Percentiles rank a stretch among this genome's conserved stretches.
These are phyloP conservation scores for Drosophila siamana DNA, from an alignment of 2,888 invertebrate species.

Conservation along the genomic window DNA sequence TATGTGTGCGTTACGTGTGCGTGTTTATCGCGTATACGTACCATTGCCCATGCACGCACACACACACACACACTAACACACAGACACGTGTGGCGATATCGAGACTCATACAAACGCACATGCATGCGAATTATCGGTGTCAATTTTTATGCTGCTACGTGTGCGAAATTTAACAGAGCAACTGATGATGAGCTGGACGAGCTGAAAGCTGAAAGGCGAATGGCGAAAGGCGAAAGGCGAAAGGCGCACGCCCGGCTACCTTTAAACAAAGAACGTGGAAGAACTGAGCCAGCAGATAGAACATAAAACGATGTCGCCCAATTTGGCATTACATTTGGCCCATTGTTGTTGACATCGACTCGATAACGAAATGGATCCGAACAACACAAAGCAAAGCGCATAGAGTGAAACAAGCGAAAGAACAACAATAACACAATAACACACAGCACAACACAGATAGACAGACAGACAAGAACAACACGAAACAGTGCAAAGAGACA, in stretches of 20 bases:
- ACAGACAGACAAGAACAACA: no score
- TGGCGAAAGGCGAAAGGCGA: not conserved
- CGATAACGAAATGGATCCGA: slow-evolving; percentile 72
- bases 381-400: slow-evolving; percentile 36
- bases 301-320: slow-evolving; percentile 75
- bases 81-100: slow-evolving; percentile 9
- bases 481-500: slow-evolving; percentile 38
- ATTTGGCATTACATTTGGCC: slow-evolving; percentile 74
- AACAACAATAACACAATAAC: slow-evolving; percentile 10
- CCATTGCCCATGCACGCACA: slow-evolving; percentile 38
- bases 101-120: slow-evolving; percentile 11
- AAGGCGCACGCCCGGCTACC: slow-evolving; percentile 47
- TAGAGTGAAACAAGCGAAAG: slow-evolving; percentile 16
- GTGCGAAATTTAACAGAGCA: slow-evolving; percentile 77
- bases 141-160: slow-evolving; percentile 83
- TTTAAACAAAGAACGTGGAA: slow-evolving; percentile 54
- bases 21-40: slow-evolving; percentile 74
- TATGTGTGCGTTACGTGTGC: slow-evolving; percentile 69
- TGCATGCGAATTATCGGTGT: slow-evolving; percentile 73
- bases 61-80: slow-evolving; percentile 15
- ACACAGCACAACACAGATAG: no score
- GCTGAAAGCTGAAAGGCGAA: slow-evolving; percentile 3
- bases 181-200: slow-evolving; percentile 70
- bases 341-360: slow-evolving; percentile 66
- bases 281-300: slow-evolving; percentile 18